A percentile compares a stretch with the other conserved stretches of the same genome.
Evolutionary conservation across 2,888 invertebrate genomes (phyloP).

Genomic region (Ditula angustiorana): DNA sequence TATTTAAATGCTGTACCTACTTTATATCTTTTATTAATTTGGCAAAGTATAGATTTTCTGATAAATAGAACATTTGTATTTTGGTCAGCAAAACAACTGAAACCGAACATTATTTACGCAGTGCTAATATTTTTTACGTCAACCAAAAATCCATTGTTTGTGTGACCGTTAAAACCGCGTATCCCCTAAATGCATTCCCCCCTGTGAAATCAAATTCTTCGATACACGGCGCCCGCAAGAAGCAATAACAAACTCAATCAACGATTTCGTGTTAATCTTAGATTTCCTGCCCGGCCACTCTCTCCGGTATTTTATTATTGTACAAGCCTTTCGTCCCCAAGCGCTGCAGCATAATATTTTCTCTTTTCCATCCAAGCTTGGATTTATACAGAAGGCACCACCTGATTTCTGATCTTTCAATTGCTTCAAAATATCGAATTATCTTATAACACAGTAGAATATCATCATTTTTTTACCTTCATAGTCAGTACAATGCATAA

Average conservation of each 20-base stretch:
- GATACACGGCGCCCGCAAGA: not conserved
- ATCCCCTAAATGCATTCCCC: not conserved
- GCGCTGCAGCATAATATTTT: slow-evolving; percentile 37
- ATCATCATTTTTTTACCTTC: too few species aligned
- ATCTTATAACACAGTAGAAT: too few species aligned
- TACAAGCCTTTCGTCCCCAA: slow-evolving; percentile 23
- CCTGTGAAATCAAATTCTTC: not conserved
- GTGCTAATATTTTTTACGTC: too few species aligned
- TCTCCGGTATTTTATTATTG: slow-evolving; percentile 38
- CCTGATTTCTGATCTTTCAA: slow-evolving; percentile 24
- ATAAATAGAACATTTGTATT: too few species aligned
- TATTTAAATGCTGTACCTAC: too few species aligned
- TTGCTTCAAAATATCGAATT: slow-evolving; percentile 14
- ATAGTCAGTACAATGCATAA: too few species aligned
- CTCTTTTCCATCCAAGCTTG: slow-evolving; percentile 26
- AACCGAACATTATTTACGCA: too few species aligned
- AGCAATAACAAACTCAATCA: slow-evolving; percentile 33
- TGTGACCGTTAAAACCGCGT: not conserved
- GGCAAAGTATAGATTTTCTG: too few species aligned
- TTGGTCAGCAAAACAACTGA: too few species aligned
- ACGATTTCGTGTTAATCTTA: slow-evolving; percentile 38
- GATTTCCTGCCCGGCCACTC: slow-evolving; percentile 39
- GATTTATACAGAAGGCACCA: slow-evolving; percentile 20
- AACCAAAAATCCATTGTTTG: not conserved
- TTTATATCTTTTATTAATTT: too few species aligned